Conservation (phyloP, 2,113 vertebrate genomes). For the Ranitomeya variabilis region DNA sequence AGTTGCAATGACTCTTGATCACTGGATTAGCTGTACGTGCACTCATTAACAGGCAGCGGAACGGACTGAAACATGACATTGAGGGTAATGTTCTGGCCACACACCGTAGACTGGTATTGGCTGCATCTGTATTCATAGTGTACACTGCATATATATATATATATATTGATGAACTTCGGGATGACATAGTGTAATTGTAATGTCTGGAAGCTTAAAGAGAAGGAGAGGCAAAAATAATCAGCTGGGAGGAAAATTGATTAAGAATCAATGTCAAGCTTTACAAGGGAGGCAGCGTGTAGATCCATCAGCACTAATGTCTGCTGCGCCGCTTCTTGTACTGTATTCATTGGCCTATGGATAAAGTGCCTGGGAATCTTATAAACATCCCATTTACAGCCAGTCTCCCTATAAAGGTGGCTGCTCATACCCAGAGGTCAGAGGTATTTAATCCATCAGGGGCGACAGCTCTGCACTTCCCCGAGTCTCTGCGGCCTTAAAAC, state of each 20-base stretch:
- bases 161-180: conserved; percentile 1
- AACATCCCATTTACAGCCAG: background rate
- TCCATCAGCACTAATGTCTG: conserved; percentile 22
- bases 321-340: background rate
- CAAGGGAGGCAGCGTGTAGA: conserved; percentile 14
- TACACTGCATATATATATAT: conserved; percentile 1
- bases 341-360: background rate
- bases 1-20: too few species aligned
- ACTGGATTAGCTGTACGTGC: too few species aligned
- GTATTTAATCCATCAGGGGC: background rate
- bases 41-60: background rate
- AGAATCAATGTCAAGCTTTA: conserved; percentile 1
- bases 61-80: background rate
- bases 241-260: conserved; percentile 13
- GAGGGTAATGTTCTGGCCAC: background rate
- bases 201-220: background rate
- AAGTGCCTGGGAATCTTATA: background rate
- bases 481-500: background rate
- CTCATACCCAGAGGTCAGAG: background rate
- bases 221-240: background rate
- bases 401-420: background rate
- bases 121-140: conserved; percentile 5
- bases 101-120: background rate
- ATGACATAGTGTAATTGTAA: background rate
- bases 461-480: background rate